Conservation (phyloP, 2,797 vertebrate species). For the Mallotus villosus region DNA sequence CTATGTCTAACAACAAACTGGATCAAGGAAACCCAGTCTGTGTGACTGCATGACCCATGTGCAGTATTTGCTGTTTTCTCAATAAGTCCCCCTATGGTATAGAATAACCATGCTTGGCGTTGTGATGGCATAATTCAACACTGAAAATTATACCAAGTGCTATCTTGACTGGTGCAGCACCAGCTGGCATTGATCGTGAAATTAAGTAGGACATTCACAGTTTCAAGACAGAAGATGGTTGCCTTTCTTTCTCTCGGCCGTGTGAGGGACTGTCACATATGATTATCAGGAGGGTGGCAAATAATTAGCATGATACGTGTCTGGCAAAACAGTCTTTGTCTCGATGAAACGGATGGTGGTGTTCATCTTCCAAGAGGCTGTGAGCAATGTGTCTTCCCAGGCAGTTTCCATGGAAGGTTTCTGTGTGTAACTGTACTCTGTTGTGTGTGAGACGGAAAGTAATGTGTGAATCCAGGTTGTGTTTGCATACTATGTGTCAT, state of each 20-base stretch:
- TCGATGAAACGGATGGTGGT: background rate
- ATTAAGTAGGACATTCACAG: conserved; percentile 15
- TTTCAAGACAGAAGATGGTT: background rate
- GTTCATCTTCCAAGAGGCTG: background rate
- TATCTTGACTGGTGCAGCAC: conserved; percentile 8
- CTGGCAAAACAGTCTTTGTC: background rate
- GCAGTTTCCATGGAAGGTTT: conserved; percentile 9
- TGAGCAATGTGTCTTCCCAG: background rate
- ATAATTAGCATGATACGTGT: conserved; percentile 1
- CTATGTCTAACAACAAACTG: too few species aligned
- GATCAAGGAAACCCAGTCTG: too few species aligned
- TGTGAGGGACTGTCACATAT: conserved; percentile 17
- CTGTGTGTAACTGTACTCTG: too few species aligned
- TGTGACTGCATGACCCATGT: background rate
- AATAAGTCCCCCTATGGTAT: too few species aligned
- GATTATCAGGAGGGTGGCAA: conserved; percentile 6
- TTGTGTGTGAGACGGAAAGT: too few species aligned
- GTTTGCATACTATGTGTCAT: too few species aligned
- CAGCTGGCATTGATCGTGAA: conserved; percentile 6
- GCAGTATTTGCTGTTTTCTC: background rate
- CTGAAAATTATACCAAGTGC: background rate
- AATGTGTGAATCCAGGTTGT: too few species aligned
- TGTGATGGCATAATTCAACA: conserved; percentile 1
- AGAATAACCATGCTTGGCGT: too few species aligned
- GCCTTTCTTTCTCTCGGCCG: conserved; percentile 9